These are phyloP conservation scores for Poecilia velifera DNA, from an alignment of 2,797 vertebrate genomes.

Conservation along the genomic window DNA sequence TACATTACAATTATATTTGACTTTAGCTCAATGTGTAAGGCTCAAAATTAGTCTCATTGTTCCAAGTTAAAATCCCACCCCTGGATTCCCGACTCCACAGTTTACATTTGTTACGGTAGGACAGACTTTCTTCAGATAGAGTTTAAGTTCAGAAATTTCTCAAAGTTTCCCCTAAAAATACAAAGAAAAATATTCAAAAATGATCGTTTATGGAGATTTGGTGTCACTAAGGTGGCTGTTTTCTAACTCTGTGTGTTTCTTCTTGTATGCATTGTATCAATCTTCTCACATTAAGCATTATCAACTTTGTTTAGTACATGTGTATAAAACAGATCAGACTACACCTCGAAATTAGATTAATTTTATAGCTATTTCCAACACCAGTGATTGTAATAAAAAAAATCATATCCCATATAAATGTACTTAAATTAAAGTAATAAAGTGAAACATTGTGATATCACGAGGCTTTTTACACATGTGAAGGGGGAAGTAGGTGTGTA, in stretches of 20 bases:
- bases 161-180: no score
- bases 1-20: neutral
- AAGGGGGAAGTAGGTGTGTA: neutral
- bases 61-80: neutral
- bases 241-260: neutral
- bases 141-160: neutral
- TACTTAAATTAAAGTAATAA: neutral
- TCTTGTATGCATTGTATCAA: neutral
- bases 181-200: no score
- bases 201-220: neutral
- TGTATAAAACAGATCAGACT: neutral
- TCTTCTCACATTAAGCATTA: neutral
- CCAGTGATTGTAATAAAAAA: neutral
- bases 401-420: neutral
- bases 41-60: neutral
- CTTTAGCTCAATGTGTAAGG: neutral
- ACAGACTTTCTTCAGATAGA: neutral
- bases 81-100: neutral
- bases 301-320: neutral
- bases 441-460: neutral
- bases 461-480: neutral
- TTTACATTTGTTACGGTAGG: neutral
- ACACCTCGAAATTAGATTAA: neutral
- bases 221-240: neutral
- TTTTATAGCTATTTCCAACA: neutral